phyloP scores from a whole-genome alignment of 2,113 vertebrate species.

The Microcebus lehilahytsara region DNA sequence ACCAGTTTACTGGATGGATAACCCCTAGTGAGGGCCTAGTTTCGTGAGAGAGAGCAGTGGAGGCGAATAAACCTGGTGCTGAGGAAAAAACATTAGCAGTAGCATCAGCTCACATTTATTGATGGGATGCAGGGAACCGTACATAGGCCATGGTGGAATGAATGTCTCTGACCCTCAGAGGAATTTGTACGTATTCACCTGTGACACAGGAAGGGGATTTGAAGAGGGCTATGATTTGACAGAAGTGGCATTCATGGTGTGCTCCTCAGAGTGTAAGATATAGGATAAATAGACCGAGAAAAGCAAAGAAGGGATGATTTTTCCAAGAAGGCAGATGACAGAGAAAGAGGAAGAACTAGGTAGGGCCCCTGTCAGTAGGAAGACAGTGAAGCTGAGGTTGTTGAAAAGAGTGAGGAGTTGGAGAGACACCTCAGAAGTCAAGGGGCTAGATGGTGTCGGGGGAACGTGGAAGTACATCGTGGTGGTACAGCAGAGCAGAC shows the following conservation, averaged over 20 bases:
- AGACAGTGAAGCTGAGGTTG: not conserved
- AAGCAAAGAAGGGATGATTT: not conserved
- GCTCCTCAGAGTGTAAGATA: conserved; percentile 50
- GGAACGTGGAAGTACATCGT: not conserved
- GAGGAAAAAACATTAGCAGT: conserved; percentile 47
- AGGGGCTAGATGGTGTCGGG: not conserved
- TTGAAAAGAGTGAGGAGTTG: not conserved
- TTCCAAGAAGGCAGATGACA: not conserved
- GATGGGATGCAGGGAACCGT: conserved; percentile 2
- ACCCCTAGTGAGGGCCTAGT: not conserved
- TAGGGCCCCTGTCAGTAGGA: not conserved
- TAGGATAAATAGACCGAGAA: conserved; percentile 3
- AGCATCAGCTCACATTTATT: conserved; percentile 34
- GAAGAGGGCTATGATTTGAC: conserved; percentile 31
- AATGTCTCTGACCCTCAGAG: not conserved
- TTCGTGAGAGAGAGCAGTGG: not conserved
- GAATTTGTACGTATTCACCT: not conserved
- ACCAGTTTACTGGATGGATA: not conserved
- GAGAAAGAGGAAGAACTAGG: not conserved
- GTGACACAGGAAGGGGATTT: not conserved
- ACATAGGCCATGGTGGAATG: not conserved
- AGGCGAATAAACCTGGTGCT: not conserved
- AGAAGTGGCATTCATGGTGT: conserved; percentile 14
- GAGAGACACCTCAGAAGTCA: not conserved
- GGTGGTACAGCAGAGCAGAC: not conserved